Conservation (phyloP, 2,888 invertebrate species). For the Augiades crinisus region DNA sequence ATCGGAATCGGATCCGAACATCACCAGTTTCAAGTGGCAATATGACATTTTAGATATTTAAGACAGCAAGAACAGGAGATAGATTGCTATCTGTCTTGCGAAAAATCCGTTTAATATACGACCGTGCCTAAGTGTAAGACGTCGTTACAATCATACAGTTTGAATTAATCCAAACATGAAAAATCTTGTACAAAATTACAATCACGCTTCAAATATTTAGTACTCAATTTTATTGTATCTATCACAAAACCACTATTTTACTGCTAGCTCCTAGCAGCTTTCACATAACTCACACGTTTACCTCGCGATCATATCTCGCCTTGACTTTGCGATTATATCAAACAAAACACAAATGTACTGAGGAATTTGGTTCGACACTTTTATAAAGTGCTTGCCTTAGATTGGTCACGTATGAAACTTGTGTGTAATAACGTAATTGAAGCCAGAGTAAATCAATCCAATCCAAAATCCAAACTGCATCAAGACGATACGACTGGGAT, state of each 20-base stretch:
- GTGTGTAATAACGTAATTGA: no score
- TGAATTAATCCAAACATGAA: conserved; percentile 46
- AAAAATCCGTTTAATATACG: background rate
- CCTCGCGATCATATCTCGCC: conserved; percentile 55
- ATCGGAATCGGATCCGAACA: no score
- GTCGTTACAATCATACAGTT: conserved; percentile 21
- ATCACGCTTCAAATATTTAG: conserved; percentile 59
- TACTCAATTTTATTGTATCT: conserved; percentile 77
- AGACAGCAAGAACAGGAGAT: no score
- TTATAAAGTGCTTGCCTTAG: conserved; percentile 46
- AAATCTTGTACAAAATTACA: conserved; percentile 70
- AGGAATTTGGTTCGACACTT: conserved; percentile 41
- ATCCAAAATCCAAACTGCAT: background rate
- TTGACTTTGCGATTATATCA: conserved; percentile 54
- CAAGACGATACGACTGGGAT: no score
- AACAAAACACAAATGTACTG: conserved; percentile 38
- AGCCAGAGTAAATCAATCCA: no score
- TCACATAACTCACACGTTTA: conserved; percentile 55
- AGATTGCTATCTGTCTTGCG: background rate
- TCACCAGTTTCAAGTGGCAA: no score
- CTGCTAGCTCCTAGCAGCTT: conserved; percentile 76
- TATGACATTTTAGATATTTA: no score
- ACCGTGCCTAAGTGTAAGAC: background rate
- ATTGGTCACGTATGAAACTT: conserved; percentile 25
- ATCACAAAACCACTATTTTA: conserved; percentile 78